These are phyloP conservation scores for Lucilia cuprina DNA, from an alignment of 1,140 invertebrate species.

Conservation along the genomic window DNA sequence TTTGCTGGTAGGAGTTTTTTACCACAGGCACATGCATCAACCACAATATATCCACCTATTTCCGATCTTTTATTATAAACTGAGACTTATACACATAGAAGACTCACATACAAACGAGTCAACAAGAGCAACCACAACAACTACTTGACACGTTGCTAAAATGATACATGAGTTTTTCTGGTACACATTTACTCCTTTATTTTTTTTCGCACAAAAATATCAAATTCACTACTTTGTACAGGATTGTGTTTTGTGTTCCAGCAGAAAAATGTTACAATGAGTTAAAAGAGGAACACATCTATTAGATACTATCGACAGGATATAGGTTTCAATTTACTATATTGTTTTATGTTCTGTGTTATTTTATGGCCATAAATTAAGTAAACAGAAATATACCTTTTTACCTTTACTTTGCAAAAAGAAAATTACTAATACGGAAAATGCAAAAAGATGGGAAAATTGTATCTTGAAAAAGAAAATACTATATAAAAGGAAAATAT, in stretches of 20 bases:
- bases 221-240: background rate
- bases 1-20: background rate
- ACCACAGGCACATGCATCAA: constrained; percentile 13
- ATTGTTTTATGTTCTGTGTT: background rate
- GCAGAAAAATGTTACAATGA: background rate
- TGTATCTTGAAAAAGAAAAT: too few relatives aligned
- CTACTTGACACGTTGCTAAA: constrained; percentile 14
- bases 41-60: constrained; percentile 17
- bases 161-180: background rate
- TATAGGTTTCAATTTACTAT: background rate
- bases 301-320: constrained; percentile 6
- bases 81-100: background rate
- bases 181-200: background rate
- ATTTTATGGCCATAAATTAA: background rate
- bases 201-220: background rate
- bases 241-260: background rate
- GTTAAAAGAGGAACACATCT: background rate
- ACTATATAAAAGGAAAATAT: too few relatives aligned
- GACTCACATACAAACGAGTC: background rate
- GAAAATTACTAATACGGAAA: too few relatives aligned
- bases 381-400: too few relatives aligned
- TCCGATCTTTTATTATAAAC: constrained; percentile 3
- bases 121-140: background rate
- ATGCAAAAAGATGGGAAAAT: too few relatives aligned
- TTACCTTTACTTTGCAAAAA: too few relatives aligned